Evolutionary conservation across 2,888 invertebrate genomes (phyloP).

Genomic region (Loripinus fragilis): DNA sequence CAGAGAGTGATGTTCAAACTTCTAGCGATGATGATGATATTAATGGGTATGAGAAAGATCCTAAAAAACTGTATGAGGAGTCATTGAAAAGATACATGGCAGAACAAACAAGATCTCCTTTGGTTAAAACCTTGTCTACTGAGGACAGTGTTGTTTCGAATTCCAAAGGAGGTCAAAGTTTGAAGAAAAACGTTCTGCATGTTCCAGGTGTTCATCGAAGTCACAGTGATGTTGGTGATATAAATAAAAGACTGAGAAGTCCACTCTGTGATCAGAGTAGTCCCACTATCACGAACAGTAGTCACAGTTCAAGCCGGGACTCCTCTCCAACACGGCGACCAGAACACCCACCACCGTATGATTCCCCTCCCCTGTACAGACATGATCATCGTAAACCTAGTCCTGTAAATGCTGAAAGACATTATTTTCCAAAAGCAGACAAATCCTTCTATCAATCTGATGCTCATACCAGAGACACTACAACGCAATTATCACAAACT

Average conservation of each 20-base stretch:
- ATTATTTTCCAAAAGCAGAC: conserved; percentile 56
- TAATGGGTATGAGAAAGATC: conserved; percentile 49
- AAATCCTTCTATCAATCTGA: conserved; percentile 38
- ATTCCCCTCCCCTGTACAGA: conserved; percentile 58
- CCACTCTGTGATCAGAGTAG: conserved; percentile 28
- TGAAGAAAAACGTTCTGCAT: conserved; percentile 5
- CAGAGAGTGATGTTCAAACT: conserved; percentile 36
- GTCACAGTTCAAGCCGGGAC: conserved; percentile 25
- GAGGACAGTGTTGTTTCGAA: conserved; percentile 37
- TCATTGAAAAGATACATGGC: conserved; percentile 70
- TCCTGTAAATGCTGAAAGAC: conserved; percentile 58
- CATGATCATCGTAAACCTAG: conserved; percentile 57
- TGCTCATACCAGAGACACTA: conserved; percentile 32
- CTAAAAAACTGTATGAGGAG: conserved; percentile 73
- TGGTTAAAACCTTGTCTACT: conserved; percentile 40
- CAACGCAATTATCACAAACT: background rate
- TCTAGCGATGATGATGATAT: conserved; percentile 48
- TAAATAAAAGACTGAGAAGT: conserved; percentile 26
- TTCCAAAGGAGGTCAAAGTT: conserved; percentile 42
- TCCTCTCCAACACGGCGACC: conserved; percentile 41
- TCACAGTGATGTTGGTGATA: conserved; percentile 59
- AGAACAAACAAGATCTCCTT: conserved; percentile 54
- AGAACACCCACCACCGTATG: conserved; percentile 54
- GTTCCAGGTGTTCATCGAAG: conserved; percentile 53
- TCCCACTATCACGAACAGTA: conserved; percentile 15